Percentiles rank a stretch among this genome's conserved stretches.
Evolutionary conservation across 2,797 vertebrate genomes (phyloP).

Genomic region (Chromobotia macracanthus): DNA sequence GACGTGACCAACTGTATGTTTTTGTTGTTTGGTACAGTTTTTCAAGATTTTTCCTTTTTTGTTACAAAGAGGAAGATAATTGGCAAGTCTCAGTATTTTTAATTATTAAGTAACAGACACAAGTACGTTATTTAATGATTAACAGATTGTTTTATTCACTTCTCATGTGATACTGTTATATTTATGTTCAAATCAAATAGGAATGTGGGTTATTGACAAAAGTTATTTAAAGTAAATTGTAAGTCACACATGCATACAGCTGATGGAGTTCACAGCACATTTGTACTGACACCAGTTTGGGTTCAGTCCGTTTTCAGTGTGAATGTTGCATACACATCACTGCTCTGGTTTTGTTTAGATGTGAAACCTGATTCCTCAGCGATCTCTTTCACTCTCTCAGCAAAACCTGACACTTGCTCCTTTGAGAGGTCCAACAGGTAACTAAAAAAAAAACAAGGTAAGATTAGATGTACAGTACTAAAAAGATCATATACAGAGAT

Average conservation of each 20-base stretch:
- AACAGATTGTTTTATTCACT: too few species aligned
- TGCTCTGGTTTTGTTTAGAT: slow-evolving; percentile 38
- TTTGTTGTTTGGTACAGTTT: not conserved
- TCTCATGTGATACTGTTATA: too few species aligned
- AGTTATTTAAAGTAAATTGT: too few species aligned
- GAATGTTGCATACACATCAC: slow-evolving; percentile 67
- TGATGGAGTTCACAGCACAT: too few species aligned
- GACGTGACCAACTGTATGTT: not conserved
- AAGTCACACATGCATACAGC: not conserved
- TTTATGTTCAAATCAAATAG: too few species aligned
- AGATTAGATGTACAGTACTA: not conserved
- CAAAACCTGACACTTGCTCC: slow-evolving; percentile 75
- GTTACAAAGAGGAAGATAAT: not conserved
- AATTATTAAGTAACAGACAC: too few species aligned
- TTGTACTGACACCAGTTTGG: not conserved
- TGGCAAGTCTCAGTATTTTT: too few species aligned
- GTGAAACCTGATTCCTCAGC: slow-evolving; percentile 74
- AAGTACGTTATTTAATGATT: too few species aligned
- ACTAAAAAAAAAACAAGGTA: slow-evolving; percentile 62
- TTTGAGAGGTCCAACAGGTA: slow-evolving; percentile 81
- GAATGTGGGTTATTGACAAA: too few species aligned
- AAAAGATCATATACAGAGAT: not conserved
- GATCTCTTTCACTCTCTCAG: slow-evolving; percentile 65
- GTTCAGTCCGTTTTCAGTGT: slow-evolving; percentile 59
- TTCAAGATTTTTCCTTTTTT: not conserved